Percentiles rank a stretch among this genome's conserved stretches.
phyloP scores from a whole-genome alignment of 2,888 invertebrate genomes.

The Linnaemya vulpina region DNA sequence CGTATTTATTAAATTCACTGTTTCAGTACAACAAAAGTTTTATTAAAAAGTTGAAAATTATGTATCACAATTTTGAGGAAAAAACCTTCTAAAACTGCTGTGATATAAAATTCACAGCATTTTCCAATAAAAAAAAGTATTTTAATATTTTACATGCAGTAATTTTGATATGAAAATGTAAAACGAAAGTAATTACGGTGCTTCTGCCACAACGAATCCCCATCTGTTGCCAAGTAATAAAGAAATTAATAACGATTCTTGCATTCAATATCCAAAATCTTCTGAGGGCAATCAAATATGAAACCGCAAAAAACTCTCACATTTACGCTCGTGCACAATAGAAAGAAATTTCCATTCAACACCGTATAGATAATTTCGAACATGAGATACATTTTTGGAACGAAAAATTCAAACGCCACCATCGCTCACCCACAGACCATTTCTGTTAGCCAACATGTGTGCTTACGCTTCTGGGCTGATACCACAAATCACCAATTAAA shows the following conservation, averaged over 20 bases:
- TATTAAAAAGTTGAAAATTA: too few species aligned
- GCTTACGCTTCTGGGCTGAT: constrained; percentile 70
- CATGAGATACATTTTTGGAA: constrained; percentile 56
- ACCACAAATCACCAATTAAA: constrained; percentile 82
- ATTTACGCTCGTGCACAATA: neutral
- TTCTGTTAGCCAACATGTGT: constrained; percentile 7
- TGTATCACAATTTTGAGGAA: too few species aligned
- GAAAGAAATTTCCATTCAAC: neutral
- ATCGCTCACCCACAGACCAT: constrained; percentile 1
- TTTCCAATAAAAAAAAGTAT: constrained; percentile 2
- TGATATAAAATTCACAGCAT: neutral
- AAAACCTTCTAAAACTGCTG: neutral
- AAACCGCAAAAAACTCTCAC: constrained; percentile 16
- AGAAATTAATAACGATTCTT: constrained; percentile 41
- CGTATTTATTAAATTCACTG: too few species aligned
- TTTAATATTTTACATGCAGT: constrained; percentile 5
- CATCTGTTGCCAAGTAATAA: constrained; percentile 6
- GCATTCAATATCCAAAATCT: constrained; percentile 42
- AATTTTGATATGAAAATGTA: neutral
- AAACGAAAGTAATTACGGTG: constrained; percentile 21
- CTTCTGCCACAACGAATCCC: neutral
- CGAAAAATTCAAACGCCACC: constrained; percentile 30
- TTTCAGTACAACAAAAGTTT: too few species aligned
- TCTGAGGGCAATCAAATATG: constrained; percentile 48
- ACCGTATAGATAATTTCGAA: constrained; percentile 34